Percentiles rank a stretch among this genome's conserved stretches.
These are phyloP conservation scores for Cervus canadensis DNA, from an alignment of 2,113 vertebrate species.

Conservation along the genomic window DNA sequence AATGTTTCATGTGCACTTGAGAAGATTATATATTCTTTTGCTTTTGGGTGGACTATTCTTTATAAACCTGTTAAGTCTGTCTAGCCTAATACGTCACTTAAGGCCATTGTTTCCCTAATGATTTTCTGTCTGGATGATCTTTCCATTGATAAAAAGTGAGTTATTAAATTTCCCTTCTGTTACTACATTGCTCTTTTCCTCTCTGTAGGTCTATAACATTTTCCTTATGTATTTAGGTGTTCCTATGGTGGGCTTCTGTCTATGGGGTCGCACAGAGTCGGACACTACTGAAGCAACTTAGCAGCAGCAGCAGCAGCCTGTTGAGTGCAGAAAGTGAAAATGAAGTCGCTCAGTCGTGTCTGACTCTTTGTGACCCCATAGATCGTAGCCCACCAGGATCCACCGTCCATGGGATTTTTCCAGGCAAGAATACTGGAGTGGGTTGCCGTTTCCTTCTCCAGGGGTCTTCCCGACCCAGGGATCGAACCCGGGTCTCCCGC, in stretches of 20 bases:
- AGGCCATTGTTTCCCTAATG: not conserved
- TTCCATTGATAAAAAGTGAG: not conserved
- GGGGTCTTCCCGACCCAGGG: not conserved
- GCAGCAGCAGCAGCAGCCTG: too few species aligned
- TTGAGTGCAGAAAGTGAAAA: not conserved
- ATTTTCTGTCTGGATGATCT: not conserved
- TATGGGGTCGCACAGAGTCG: too few species aligned
- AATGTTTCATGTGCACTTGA: not conserved
- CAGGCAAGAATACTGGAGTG: not conserved
- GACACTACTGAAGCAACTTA: accelerated
- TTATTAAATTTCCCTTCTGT: not conserved
- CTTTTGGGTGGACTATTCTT: not conserved
- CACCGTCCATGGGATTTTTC: not conserved
- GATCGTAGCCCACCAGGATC: not conserved
- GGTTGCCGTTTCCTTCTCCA: not conserved
- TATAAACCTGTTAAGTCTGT: not conserved
- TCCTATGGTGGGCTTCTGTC: not conserved
- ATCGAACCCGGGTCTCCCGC: accelerated
- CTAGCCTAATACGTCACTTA: not conserved
- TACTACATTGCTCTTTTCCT: not conserved
- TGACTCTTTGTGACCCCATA: not conserved
- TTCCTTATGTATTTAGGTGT: not conserved
- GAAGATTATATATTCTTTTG: not conserved
- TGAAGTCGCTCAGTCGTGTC: not conserved
- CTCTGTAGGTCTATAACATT: not conserved